Evolutionary conservation across 2,113 vertebrate species (phyloP).

Genomic region (Sprattus sprattus): DNA sequence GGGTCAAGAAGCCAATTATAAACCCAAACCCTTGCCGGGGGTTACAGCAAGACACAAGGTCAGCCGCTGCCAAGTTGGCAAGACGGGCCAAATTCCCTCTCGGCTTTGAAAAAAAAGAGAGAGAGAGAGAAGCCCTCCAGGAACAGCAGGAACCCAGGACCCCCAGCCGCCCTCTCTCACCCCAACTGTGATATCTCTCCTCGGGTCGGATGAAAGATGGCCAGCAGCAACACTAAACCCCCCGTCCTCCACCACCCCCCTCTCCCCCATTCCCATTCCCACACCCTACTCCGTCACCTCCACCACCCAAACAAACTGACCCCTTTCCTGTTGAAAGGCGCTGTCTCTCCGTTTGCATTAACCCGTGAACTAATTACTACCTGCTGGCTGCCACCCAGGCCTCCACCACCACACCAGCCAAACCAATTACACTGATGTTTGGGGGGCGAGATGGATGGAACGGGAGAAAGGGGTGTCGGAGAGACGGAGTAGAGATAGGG

Average conservation of each 20-base stretch:
- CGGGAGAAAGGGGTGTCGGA: neutral
- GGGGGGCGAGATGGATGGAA: neutral
- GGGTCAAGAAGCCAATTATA: slow-evolving; percentile 27
- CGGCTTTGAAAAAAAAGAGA: neutral
- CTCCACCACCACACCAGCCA: neutral
- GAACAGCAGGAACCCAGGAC: neutral
- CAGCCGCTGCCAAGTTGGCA: slow-evolving; percentile 48
- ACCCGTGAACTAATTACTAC: slow-evolving; percentile 79
- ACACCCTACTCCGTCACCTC: neutral
- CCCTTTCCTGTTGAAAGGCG: neutral
- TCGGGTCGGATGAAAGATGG: slow-evolving; percentile 60
- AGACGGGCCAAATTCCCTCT: neutral
- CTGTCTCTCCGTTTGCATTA: slow-evolving; percentile 58
- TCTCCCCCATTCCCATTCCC: neutral
- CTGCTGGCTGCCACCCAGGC: slow-evolving; percentile 67
- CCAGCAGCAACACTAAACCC: slow-evolving; percentile 53
- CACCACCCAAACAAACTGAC: slow-evolving; percentile 18
- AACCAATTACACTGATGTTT: slow-evolving; percentile 6
- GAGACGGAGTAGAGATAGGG: neutral
- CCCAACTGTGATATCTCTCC: neutral
- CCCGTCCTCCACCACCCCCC: slow-evolving; percentile 6
- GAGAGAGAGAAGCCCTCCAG: neutral
- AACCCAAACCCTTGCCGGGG: neutral
- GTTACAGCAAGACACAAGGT: slow-evolving; percentile 60
- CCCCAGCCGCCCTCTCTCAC: neutral